Conservation (phyloP, 2,888 invertebrate genomes). For the Drosophila colorata region DNA sequence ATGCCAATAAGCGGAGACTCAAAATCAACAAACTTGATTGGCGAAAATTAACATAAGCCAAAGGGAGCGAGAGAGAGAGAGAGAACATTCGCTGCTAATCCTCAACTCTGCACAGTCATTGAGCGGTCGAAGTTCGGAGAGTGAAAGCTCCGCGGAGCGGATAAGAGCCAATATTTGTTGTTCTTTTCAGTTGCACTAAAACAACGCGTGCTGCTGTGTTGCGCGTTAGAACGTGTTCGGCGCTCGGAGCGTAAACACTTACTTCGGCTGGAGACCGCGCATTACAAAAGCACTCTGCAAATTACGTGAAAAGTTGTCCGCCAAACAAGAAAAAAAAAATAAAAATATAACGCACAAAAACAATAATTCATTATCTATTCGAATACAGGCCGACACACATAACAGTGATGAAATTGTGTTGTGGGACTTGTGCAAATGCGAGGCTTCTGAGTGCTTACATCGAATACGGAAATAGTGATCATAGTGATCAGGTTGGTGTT, state of each 20-base stretch:
- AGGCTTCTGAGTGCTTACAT: neutral
- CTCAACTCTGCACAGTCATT: constrained; percentile 1
- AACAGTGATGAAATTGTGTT: constrained; percentile 33
- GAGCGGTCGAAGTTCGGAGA: constrained; percentile 10
- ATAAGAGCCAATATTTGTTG: constrained; percentile 14
- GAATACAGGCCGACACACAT: neutral
- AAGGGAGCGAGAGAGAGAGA: neutral
- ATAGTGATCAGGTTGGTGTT: constrained; percentile 2
- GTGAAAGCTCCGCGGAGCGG: constrained; percentile 18
- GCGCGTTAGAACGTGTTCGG: constrained; percentile 46
- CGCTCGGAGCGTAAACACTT: constrained; percentile 30
- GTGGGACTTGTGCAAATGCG: constrained; percentile 13
- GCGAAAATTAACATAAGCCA: constrained; percentile 7
- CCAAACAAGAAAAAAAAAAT: constrained; percentile 15
- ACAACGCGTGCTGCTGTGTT: constrained; percentile 23
- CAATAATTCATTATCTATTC: constrained; percentile 22
- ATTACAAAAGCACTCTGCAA: constrained; percentile 3
- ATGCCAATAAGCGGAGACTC: constrained; percentile 10
- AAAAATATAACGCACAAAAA: neutral
- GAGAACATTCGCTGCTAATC: neutral
- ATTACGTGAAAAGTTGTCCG: constrained; percentile 22
- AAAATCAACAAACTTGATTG: constrained; percentile 20
- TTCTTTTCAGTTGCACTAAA: constrained; percentile 27
- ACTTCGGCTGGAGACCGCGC: neutral
- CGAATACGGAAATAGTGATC: neutral